Evolutionary conservation across 1,140 invertebrate genomes (phyloP).

Genomic region (Lasaia peninsularis): DNA sequence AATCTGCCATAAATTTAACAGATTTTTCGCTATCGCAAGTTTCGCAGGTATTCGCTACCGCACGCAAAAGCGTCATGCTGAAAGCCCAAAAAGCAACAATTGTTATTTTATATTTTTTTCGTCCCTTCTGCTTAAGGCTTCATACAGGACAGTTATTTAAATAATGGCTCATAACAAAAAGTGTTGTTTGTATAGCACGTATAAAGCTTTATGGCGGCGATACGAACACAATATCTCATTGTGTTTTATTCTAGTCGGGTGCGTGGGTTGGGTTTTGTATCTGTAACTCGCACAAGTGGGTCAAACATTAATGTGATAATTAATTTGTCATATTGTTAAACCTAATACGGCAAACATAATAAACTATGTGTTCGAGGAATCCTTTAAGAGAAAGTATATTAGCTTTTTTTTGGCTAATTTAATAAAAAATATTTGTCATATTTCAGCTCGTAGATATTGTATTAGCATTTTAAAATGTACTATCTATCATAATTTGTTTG

Average conservation of each 20-base stretch:
- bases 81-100: too few species aligned
- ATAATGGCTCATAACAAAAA: background rate
- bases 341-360: background rate
- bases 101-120: too few species aligned
- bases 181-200: background rate
- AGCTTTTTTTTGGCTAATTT: constrained; percentile 7
- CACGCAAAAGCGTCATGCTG: too few species aligned
- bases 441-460: background rate
- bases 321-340: constrained; percentile 41
- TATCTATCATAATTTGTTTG: constrained; percentile 1
- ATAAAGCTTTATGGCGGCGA: constrained; percentile 8
- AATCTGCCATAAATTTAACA: too few species aligned
- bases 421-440: constrained; percentile 7
- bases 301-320: constrained; percentile 41
- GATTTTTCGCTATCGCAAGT: too few species aligned
- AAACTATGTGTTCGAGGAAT: constrained; percentile 20
- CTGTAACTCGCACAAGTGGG: constrained; percentile 27
- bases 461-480: constrained; percentile 6
- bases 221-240: constrained; percentile 9
- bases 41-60: too few species aligned
- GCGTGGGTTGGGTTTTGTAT: constrained; percentile 18
- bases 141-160: constrained; percentile 7
- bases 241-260: constrained; percentile 10
- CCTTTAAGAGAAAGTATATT: constrained; percentile 12
- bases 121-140: background rate